Evolutionary conservation across 2,113 vertebrate species (phyloP).

Genomic region (Psilopsiagon aurifrons): DNA sequence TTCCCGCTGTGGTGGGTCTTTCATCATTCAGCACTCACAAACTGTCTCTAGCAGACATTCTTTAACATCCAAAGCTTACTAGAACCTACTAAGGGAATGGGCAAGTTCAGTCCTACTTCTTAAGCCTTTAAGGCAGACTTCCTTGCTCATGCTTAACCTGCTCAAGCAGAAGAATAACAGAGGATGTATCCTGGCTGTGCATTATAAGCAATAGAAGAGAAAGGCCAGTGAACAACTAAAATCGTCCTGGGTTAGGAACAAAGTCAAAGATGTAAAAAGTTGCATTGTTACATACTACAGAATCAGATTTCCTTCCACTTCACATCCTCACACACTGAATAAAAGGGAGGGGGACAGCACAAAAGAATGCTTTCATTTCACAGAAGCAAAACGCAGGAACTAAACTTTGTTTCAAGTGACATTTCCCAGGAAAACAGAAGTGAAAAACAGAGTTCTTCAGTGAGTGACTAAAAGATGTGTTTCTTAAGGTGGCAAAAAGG

Average conservation of each 20-base stretch:
- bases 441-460: background rate
- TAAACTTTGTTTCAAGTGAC: background rate
- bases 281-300: background rate
- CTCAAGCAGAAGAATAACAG: background rate
- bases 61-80: background rate
- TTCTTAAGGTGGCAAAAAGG: background rate
- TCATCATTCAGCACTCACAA: background rate
- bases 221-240: background rate
- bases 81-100: background rate
- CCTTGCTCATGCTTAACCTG: background rate
- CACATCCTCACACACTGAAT: background rate
- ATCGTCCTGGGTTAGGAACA: background rate
- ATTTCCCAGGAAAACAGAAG: background rate
- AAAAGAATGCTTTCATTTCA: background rate
- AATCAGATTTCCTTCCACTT: background rate
- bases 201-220: fast-evolving
- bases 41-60: background rate
- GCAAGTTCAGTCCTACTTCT: background rate
- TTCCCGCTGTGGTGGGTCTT: background rate
- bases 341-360: fast-evolving
- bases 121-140: background rate
- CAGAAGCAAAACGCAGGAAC: background rate
- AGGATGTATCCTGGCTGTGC: background rate
- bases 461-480: background rate
- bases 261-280: background rate